Evolutionary conservation across 1,140 invertebrate species (phyloP).

Genomic region (Nephotettix cincticeps): DNA sequence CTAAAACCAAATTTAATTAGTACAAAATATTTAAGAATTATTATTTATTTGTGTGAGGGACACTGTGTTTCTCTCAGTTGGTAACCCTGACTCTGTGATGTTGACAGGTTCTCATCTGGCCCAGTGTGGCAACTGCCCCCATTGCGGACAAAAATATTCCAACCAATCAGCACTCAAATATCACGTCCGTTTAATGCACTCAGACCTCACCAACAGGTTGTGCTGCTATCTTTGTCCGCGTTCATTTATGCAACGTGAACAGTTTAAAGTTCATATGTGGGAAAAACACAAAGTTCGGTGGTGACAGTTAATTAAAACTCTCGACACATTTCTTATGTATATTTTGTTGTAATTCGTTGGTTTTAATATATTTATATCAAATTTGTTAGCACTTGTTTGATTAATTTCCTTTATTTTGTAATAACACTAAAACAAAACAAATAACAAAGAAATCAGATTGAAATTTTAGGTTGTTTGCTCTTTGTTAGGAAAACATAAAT

Average conservation of each 20-base stretch:
- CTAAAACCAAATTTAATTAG: too few relatives aligned
- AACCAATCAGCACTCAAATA: slow-evolving; percentile 68
- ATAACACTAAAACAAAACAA: too few relatives aligned
- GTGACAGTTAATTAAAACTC: too few relatives aligned
- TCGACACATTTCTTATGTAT: too few relatives aligned
- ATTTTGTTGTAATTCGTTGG: too few relatives aligned
- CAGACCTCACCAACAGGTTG: slow-evolving; percentile 60
- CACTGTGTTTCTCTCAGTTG: background rate
- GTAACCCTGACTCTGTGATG: slow-evolving; percentile 2
- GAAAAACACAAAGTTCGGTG: slow-evolving; percentile 61
- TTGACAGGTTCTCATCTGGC: slow-evolving; percentile 41
- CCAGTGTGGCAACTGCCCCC: slow-evolving; percentile 53
- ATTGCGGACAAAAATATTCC: slow-evolving; percentile 62
- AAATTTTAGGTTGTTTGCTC: too few relatives aligned
- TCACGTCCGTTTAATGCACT: slow-evolving; percentile 66
- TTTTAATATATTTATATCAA: too few relatives aligned
- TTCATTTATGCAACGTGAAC: slow-evolving; percentile 61
- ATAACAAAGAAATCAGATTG: too few relatives aligned
- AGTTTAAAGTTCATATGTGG: slow-evolving; percentile 65
- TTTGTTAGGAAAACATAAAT: too few relatives aligned
- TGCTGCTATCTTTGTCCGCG: slow-evolving; percentile 65
- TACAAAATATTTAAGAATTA: too few relatives aligned
- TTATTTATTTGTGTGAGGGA: slow-evolving; percentile 5
- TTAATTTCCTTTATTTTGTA: too few relatives aligned
- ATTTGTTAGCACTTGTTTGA: too few relatives aligned